Conservation (phyloP, 2,113 vertebrate genomes). For the Nothocercus nigrocapillus region DNA sequence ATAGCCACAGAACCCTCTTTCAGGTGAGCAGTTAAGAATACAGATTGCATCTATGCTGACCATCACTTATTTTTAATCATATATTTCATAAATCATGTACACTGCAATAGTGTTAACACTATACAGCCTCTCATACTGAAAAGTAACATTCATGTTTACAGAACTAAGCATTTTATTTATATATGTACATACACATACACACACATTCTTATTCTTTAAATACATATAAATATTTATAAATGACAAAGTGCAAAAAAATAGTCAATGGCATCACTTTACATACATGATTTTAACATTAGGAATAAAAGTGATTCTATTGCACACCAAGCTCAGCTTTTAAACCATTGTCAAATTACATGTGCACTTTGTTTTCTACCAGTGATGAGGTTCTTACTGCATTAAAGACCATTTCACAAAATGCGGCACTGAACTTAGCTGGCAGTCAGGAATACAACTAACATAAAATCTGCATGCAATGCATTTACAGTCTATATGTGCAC, state of each 20-base stretch:
- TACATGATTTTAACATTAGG: slow-evolving; percentile 22
- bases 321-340: slow-evolving; percentile 20
- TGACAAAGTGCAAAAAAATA: slow-evolving; percentile 47
- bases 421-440: background rate
- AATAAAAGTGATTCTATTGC: slow-evolving; percentile 42
- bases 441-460: background rate
- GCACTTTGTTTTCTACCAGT: background rate
- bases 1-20: slow-evolving; percentile 64
- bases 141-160: slow-evolving; percentile 44
- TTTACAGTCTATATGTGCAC: background rate
- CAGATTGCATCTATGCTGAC: slow-evolving; percentile 12
- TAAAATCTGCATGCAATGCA: background rate
- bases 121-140: slow-evolving; percentile 32
- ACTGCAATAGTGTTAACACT: slow-evolving; percentile 47
- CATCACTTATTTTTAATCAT: background rate
- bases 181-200: background rate
- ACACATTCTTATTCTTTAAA: slow-evolving; percentile 55
- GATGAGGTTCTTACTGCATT: background rate
- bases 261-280: slow-evolving; percentile 47
- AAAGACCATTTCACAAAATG: background rate
- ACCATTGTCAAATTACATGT: background rate
- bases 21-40: slow-evolving; percentile 82
- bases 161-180: slow-evolving; percentile 37
- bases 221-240: slow-evolving; percentile 62
- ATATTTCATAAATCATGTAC: slow-evolving; percentile 2